A percentile compares a stretch with the other conserved stretches of the same genome.
phyloP scores from a whole-genome alignment of 2,888 invertebrate species.

The Stegophylla sp. region DNA sequence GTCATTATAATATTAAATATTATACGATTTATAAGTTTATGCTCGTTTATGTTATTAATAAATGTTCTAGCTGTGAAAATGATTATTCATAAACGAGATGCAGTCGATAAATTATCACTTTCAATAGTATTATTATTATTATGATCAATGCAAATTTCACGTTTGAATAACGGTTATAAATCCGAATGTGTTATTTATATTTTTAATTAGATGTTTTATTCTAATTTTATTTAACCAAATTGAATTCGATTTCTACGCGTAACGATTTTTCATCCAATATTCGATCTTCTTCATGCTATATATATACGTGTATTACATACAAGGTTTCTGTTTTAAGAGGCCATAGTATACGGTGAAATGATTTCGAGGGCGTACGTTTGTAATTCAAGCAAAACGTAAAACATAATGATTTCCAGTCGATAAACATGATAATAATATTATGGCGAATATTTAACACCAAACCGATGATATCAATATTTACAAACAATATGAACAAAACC shows the following conservation, averaged over 20 bases:
- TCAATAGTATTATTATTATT: too few species aligned
- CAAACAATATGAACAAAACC: too few species aligned
- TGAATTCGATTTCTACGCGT: constrained; percentile 11
- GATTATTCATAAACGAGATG: too few species aligned
- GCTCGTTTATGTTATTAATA: too few species aligned
- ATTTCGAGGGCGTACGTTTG: constrained; percentile 13
- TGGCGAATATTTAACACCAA: background rate
- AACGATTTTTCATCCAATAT: constrained; percentile 1
- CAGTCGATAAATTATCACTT: too few species aligned
- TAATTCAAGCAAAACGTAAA: constrained; percentile 41
- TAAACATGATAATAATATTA: constrained; percentile 1
- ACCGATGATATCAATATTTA: background rate
- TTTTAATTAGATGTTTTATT: background rate
- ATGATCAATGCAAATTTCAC: too few species aligned
- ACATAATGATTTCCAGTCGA: constrained; percentile 20
- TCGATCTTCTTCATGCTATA: constrained; percentile 6
- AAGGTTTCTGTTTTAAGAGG: constrained; percentile 38
- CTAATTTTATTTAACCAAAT: background rate
- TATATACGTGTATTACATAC: too few species aligned
- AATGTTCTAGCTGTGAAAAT: too few species aligned
- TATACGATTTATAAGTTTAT: too few species aligned
- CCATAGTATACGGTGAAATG: constrained; percentile 43
- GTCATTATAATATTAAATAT: too few species aligned
- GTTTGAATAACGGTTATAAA: too few species aligned
- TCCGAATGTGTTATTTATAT: background rate